Base-by-base conservation (phyloP, 2,113 vertebrate genomes). In the Phrynosoma blainvillii region DNA sequence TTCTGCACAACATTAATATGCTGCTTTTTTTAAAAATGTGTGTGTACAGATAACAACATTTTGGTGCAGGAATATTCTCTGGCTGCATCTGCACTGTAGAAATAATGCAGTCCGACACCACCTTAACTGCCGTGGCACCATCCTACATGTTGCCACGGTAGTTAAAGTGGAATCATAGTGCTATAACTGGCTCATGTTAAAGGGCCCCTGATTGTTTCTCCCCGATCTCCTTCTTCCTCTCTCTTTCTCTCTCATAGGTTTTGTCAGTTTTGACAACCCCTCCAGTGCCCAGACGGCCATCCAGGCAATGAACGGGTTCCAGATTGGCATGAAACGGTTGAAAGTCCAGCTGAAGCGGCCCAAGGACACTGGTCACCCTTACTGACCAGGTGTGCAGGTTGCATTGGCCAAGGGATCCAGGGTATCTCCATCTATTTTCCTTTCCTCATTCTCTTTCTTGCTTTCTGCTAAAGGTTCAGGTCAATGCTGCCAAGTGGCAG, bases 271-370 rank as follows among this genome's bases (percentile, higher is more conserved):
- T 91, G 99, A 99, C 97, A 99, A 99, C 97, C 99, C 99, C 0
- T 97, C 98, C 91, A 99, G 98, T 84, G 99, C 99, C 65, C 99
- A 99, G 96, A 98, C 98, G 75, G 99, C 98, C 90, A 99, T 99
- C 94, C 98, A 99, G 95, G 98, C 99, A 96, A 99, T 99, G 99
- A 99, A 99, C 16, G 99, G 99, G 95, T 99, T 99, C 96, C 99
- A 99, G 96, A 98, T 99, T 32, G 99, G 99, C 82, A 99, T 98
- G 98, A 99, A 99, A 94, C 97, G 99, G 93, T 98, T 99, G 97
- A 99, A 99, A 97, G 99, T 99, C 13, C 99, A 99, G 96, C 95
- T 99, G 93, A 99, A 99, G 96, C 96, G 99, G 96, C 99, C 99
- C 95, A 99, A 99, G 96, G 99, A 99, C 87, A 98, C 98, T 36